Conservation (phyloP, 2,113 vertebrate genomes). For the Neolamprologus falcicula region DNA sequence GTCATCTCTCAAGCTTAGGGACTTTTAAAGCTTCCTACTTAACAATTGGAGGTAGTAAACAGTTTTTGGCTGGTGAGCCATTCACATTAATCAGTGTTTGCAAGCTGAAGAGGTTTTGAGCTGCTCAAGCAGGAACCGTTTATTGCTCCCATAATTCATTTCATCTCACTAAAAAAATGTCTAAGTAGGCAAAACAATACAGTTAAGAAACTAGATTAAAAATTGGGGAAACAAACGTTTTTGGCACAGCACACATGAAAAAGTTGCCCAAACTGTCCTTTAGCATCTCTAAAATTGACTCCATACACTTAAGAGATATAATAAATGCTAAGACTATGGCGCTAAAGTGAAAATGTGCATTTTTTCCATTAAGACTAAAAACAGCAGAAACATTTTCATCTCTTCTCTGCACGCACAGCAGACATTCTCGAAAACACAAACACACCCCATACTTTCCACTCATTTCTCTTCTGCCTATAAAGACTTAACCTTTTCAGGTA, state of each 20-base stretch:
- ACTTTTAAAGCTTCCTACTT: not conserved
- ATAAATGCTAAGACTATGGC: not conserved
- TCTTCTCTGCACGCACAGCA: not conserved
- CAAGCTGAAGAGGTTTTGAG: not conserved
- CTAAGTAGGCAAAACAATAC: fast-evolving
- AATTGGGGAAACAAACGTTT: fast-evolving
- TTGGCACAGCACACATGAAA: not conserved
- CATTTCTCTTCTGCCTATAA: not conserved
- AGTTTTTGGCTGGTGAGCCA: not conserved
- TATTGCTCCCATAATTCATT: not conserved
- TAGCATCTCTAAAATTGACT: not conserved
- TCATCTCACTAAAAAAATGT: not conserved
- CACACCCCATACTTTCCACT: not conserved
- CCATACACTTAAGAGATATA: not conserved
- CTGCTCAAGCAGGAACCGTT: not conserved
- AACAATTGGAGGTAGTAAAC: not conserved
- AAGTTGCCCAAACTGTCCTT: not conserved
- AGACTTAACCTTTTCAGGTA: not conserved
- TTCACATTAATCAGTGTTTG: not conserved
- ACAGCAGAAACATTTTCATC: not conserved
- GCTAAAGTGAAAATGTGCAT: not conserved
- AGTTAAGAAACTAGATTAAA: not conserved
- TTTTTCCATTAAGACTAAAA: not conserved
- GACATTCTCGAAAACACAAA: not conserved
- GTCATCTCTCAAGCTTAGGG: not conserved